A percentile compares a stretch with the other conserved stretches of the same genome.
Conservation (phyloP, 2,113 vertebrate genomes). For the Anarrhichthys ocellatus region DNA sequence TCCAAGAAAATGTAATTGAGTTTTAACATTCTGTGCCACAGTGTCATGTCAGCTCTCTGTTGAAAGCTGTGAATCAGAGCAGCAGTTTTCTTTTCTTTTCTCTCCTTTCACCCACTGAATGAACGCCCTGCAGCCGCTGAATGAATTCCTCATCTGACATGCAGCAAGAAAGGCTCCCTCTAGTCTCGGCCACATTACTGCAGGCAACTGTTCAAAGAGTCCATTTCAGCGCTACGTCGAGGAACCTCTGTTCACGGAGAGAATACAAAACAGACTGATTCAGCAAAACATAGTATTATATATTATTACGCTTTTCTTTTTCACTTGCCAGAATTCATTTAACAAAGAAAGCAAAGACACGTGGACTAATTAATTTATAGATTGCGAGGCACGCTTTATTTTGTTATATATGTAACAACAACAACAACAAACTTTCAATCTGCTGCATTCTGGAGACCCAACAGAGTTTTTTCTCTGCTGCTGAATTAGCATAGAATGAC, state of each 20-base stretch:
- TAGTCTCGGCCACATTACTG: slow-evolving; percentile 34
- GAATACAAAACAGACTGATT: slow-evolving; percentile 46
- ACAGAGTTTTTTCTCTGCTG: slow-evolving; percentile 5
- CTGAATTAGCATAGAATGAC: slow-evolving; percentile 54
- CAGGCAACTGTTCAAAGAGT: slow-evolving; percentile 44
- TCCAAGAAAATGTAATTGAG: not conserved
- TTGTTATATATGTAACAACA: not conserved
- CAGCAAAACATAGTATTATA: slow-evolving; percentile 4
- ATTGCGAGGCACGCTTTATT: not conserved
- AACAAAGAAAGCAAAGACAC: not conserved
- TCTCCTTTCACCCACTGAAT: slow-evolving; percentile 58
- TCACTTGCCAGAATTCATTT: not conserved
- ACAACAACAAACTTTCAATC: slow-evolving; percentile 26
- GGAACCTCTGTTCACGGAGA: slow-evolving; percentile 30
- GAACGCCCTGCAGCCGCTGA: slow-evolving; percentile 43
- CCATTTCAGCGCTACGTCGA: slow-evolving; percentile 29
- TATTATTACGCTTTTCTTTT: not conserved
- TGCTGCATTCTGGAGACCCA: not conserved
- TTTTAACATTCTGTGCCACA: slow-evolving; percentile 39
- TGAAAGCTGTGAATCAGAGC: slow-evolving; percentile 48
- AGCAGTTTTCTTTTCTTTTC: slow-evolving; percentile 18
- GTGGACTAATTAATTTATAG: not conserved
- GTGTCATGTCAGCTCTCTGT: slow-evolving; percentile 42
- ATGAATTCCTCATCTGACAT: slow-evolving; percentile 49
- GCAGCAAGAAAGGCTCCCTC: slow-evolving; percentile 45